phyloP scores from a whole-genome alignment of 2,888 invertebrate species.

The Crossocerus cetratus region DNA sequence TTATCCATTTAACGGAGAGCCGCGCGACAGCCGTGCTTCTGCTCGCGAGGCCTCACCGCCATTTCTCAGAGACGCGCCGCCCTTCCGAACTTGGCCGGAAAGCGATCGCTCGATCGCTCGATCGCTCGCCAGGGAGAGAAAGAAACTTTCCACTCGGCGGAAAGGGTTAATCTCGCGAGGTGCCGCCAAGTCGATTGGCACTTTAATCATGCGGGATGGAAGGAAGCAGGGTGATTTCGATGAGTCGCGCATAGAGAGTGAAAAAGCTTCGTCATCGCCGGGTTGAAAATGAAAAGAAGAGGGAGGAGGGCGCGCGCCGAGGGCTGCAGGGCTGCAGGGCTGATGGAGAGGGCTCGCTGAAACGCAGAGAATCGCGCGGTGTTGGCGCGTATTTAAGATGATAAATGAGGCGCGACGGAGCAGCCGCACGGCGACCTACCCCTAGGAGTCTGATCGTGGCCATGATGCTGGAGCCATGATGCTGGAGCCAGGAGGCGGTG shows the following conservation, averaged over 20 bases:
- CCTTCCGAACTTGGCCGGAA: no score
- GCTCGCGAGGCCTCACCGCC: slow-evolving; percentile 1
- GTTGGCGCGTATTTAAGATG: slow-evolving; percentile 43
- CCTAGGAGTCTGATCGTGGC: slow-evolving; percentile 26
- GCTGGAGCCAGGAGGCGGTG: slow-evolving; percentile 23
- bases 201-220: no score
- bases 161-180: not conserved
- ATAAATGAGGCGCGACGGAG: slow-evolving; percentile 45
- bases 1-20: slow-evolving; percentile 34
- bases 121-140: no score
- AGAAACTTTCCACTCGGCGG: not conserved
- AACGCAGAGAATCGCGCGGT: slow-evolving; percentile 21
- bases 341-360: slow-evolving; percentile 3
- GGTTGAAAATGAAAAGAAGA: no score
- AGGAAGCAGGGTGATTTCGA: no score
- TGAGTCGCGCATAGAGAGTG: no score
- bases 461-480: slow-evolving; percentile 14
- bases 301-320: no score
- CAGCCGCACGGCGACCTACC: slow-evolving; percentile 40
- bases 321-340: not conserved
- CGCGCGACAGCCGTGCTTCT: slow-evolving; percentile 28
- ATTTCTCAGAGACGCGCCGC: slow-evolving; percentile 35
- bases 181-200: no score
- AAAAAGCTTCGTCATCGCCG: no score
- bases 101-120: not conserved